Conservation (phyloP, 2,113 vertebrate genomes). For the Lepus timidus region DNA sequence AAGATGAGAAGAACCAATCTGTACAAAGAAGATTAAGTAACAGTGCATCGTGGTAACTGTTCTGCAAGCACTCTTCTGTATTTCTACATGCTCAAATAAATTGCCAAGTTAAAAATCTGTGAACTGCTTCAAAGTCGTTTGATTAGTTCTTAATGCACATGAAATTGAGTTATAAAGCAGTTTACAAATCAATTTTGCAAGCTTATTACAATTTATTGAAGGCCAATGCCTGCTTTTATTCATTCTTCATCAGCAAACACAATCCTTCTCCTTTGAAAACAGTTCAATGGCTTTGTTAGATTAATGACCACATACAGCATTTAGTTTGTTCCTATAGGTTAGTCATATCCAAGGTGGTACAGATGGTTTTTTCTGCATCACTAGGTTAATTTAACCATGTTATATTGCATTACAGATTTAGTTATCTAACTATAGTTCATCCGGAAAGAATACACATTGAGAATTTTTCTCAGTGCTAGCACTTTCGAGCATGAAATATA, state of each 20-base stretch:
- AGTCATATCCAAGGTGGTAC: conserved; percentile 83
- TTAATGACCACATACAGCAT: conserved; percentile 69
- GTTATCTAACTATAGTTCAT: conserved; percentile 87
- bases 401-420: conserved; percentile 88
- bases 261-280: conserved; percentile 68
- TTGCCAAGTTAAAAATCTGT: conserved; percentile 73
- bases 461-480: conserved; percentile 80
- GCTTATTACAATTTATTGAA: conserved; percentile 72
- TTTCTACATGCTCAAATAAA: conserved; percentile 75
- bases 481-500: conserved; percentile 77
- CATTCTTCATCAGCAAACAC: conserved; percentile 70
- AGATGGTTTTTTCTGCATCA: conserved; percentile 89
- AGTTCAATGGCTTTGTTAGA: conserved; percentile 81
- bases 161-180: conserved; percentile 79
- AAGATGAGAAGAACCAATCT: conserved; percentile 64
- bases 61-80: conserved; percentile 62
- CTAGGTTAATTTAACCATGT: conserved; percentile 86
- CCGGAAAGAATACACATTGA: conserved; percentile 85
- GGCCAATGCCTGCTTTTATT: conserved; percentile 64
- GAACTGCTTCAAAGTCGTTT: conserved; percentile 69
- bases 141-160: conserved; percentile 65
- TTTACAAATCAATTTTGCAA: conserved; percentile 80
- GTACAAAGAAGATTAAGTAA: conserved; percentile 59
- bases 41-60: conserved; percentile 2
- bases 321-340: conserved; percentile 81